Conservation (phyloP, 1,140 invertebrate species). For the Hyles vespertilio region DNA sequence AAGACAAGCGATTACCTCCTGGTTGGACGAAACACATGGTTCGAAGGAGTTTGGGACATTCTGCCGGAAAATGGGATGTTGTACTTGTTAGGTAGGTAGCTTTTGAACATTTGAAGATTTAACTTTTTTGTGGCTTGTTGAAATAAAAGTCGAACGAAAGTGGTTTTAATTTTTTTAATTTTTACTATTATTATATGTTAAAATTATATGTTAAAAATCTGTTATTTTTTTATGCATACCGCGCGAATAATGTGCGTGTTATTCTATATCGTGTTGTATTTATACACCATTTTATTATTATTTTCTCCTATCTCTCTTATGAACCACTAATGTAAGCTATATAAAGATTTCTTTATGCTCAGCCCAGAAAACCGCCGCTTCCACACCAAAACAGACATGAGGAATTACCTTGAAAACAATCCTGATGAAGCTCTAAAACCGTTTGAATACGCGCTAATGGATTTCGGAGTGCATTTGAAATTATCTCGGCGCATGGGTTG, state of each 20-base stretch:
- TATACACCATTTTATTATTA: no score
- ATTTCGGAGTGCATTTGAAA: constrained; percentile 78
- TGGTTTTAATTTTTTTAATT: no score
- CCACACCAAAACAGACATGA: constrained; percentile 78
- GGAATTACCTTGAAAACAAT: constrained; percentile 74
- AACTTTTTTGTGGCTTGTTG: no score
- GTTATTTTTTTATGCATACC: no score
- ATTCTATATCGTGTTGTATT: no score
- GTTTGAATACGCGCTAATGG: constrained; percentile 76
- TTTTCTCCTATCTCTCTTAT: no score
- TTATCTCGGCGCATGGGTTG: constrained; percentile 75
- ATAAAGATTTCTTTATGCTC: constrained; percentile 25
- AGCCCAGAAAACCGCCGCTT: constrained; percentile 79
- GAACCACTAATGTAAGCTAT: constrained; percentile 3
- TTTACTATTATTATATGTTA: no score
- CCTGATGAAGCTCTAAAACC: constrained; percentile 25
- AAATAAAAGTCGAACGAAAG: no score
- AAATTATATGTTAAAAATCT: no score
- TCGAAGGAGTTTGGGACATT: constrained; percentile 79
- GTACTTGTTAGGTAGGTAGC: constrained; percentile 80
- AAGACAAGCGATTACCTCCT: constrained; percentile 82
- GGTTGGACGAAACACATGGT: constrained; percentile 88
- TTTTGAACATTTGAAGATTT: no score
- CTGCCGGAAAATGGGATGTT: constrained; percentile 88
- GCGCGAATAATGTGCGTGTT: no score